These are phyloP conservation scores for Cinclus mexicanus DNA, from an alignment of 2,113 vertebrate species.

Conservation along the genomic window DNA sequence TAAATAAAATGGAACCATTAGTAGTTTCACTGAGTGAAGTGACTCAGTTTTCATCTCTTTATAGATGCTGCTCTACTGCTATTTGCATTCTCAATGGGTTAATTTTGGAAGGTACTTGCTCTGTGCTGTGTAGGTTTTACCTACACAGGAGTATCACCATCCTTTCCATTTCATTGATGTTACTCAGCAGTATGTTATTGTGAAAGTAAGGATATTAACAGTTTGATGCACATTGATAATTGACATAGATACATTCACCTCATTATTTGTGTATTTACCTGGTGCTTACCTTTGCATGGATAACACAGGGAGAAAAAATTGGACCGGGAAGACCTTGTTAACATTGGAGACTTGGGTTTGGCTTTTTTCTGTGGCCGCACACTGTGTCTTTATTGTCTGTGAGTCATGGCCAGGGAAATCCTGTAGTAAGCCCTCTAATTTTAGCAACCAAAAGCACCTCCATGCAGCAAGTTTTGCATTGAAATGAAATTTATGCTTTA, in stretches of 20 bases:
- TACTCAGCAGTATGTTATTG: background rate
- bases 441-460: constrained; percentile 19
- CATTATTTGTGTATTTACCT: background rate
- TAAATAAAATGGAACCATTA: background rate
- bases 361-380: background rate
- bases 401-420: constrained; percentile 1
- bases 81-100: background rate
- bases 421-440: constrained; percentile 2
- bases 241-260: background rate
- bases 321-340: background rate
- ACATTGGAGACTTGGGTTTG: background rate
- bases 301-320: background rate
- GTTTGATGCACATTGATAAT: background rate
- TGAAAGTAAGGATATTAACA: background rate
- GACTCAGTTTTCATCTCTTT: background rate
- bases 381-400: background rate
- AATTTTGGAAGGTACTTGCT: background rate
- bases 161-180: background rate
- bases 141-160: background rate
- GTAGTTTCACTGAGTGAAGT: background rate
- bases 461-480: constrained; percentile 19
- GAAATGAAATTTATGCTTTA: background rate
- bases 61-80: background rate
- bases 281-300: background rate
- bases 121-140: background rate